Evolutionary conservation across 2,113 vertebrate species (phyloP).

Genomic region (Morone saxatilis): DNA sequence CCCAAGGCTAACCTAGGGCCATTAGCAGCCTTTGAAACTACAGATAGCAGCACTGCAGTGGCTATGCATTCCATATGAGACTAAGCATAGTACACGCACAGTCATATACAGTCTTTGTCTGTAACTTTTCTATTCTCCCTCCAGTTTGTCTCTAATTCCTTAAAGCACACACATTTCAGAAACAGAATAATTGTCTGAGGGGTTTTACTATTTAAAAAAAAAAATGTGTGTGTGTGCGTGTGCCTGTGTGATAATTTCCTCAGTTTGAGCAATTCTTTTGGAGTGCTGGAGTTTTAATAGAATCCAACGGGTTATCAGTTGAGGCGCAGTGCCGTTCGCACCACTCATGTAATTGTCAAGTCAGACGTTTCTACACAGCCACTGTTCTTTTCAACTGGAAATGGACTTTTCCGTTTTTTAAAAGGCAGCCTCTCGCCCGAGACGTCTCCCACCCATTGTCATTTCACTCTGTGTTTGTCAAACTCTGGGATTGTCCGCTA

Average conservation of each 20-base stretch:
- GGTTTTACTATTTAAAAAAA: conserved; percentile 35
- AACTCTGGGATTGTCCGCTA: conserved; percentile 40
- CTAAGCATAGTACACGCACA: not conserved
- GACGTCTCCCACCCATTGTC: conserved; percentile 64
- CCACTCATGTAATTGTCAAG: conserved; percentile 78
- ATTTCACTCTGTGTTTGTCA: conserved; percentile 65
- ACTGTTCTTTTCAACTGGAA: conserved; percentile 75
- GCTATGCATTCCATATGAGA: conserved; percentile 7
- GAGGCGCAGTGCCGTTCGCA: conserved; percentile 48
- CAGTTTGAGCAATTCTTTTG: conserved; percentile 65
- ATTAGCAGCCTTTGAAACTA: conserved; percentile 45
- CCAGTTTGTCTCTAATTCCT: conserved; percentile 24
- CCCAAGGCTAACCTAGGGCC: conserved; percentile 44
- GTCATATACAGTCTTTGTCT: conserved; percentile 6
- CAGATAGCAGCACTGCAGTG: conserved; percentile 19
- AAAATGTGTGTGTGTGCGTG: conserved; percentile 5
- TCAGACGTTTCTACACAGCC: conserved; percentile 64
- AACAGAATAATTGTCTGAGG: conserved; percentile 38
- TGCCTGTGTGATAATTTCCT: conserved; percentile 64
- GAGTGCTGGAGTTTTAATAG: conserved; percentile 76
- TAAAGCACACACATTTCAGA: conserved; percentile 25
- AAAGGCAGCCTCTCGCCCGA: conserved; percentile 63
- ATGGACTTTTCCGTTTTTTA: conserved; percentile 72
- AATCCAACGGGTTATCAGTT: conserved; percentile 75
- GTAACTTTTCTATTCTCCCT: conserved; percentile 7